These are phyloP conservation scores for Ennomos quercinarius DNA, from an alignment of 2,888 invertebrate species.

Conservation along the genomic window DNA sequence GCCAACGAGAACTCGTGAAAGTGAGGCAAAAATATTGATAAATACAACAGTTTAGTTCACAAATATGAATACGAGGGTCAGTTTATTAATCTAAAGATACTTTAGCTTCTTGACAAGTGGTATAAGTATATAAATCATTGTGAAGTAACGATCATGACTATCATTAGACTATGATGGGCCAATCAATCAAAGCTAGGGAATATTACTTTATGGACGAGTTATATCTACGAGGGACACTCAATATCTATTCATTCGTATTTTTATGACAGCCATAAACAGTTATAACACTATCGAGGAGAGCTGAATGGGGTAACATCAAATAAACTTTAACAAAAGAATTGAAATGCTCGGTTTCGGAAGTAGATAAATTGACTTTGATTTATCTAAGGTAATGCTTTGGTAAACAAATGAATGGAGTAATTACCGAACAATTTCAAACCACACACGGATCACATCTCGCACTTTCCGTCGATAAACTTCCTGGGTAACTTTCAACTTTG, in stretches of 20 bases:
- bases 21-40: no score
- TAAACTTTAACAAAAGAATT: no score
- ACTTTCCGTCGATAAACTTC: conserved; percentile 2
- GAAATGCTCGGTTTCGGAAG: no score
- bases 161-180: conserved; percentile 15
- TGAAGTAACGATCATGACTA: conserved; percentile 9
- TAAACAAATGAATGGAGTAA: no score
- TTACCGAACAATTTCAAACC: no score
- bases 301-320: no score
- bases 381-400: no score
- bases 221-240: conserved; percentile 8
- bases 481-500: conserved; percentile 32
- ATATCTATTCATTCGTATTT: conserved; percentile 22
- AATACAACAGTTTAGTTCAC: no score
- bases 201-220: conserved; percentile 11
- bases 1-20: no score
- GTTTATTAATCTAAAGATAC: neutral
- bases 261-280: conserved; percentile 21
- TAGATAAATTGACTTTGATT: no score
- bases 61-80: neutral
- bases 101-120: conserved; percentile 1
- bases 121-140: neutral
- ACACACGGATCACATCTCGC: neutral
- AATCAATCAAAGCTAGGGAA: conserved; percentile 21
- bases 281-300: neutral